A percentile compares a stretch with the other conserved stretches of the same genome.
These are phyloP conservation scores for Hirundichthys speculiger DNA, from an alignment of 2,113 vertebrate species.

Conservation along the genomic window DNA sequence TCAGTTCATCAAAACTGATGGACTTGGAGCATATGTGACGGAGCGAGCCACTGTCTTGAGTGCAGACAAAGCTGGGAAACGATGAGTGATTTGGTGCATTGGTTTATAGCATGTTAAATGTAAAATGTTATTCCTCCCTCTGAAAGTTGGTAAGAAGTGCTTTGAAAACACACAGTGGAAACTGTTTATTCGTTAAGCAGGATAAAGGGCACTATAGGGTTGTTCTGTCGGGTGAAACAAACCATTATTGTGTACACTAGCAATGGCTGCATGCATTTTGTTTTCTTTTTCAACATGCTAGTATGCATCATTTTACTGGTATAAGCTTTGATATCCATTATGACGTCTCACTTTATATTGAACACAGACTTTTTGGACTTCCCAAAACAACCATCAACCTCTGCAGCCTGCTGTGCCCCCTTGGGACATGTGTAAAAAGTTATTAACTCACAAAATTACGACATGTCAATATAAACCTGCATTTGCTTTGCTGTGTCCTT, in stretches of 20 bases:
- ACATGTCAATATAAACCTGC: no score
- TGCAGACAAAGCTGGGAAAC: constrained; percentile 10
- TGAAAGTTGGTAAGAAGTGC: constrained; percentile 27
- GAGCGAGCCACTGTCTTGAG: constrained; percentile 20
- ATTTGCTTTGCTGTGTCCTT: no score
- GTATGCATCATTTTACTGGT: neutral
- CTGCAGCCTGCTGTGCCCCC: no score
- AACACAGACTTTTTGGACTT: no score
- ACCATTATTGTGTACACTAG: no score
- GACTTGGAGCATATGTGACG: constrained; percentile 50
- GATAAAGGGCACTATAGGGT: constrained; percentile 4
- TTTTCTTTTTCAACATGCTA: no score
- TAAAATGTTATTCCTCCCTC: constrained; percentile 18
- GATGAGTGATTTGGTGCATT: constrained; percentile 19
- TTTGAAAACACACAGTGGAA: constrained; percentile 24
- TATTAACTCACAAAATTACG: no score
- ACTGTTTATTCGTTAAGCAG: constrained; percentile 15
- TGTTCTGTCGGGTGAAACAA: no score
- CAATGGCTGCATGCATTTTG: no score
- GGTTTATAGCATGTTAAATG: constrained; percentile 23
- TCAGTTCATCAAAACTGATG: constrained; percentile 54
- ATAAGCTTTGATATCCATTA: neutral
- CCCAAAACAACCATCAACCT: no score
- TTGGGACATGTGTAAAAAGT: no score
- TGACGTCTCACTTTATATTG: no score